Evolutionary conservation across 2,797 vertebrate species (phyloP), one percentile per base, ranked within the genome.

Genomic region (Cryptoprocta ferox): DNA sequence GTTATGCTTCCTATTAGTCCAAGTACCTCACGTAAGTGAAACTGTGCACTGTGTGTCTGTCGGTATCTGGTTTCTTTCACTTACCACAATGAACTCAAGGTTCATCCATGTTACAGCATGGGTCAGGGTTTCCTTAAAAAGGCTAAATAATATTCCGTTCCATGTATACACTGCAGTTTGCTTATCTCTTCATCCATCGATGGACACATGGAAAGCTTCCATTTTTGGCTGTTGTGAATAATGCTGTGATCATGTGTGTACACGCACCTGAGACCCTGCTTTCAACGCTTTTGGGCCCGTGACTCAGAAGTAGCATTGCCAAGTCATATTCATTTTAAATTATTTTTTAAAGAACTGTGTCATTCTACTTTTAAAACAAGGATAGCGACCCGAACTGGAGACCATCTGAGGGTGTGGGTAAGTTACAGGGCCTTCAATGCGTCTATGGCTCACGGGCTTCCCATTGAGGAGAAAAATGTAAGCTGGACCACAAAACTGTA

Each of bases 351-450:
- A 61, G 21, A 91, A 50, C 5, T 18, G 0, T 9, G 0, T 76
- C 14, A 2, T 85, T 96, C 68, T n/a, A 21, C 80, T 84, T 94
- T 81, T 32, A 81, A 81, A 93, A 39, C 19, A 59, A 37, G 4
- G 5, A 13, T 45, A n/a, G 79, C 4, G 6, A 45, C 50, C 19
- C 35, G 21, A 53, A 7, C 21, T 30, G 61, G 13, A 65, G 37
- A 50, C 12, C 4, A 2, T 42, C 39, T 50, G 24, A 81, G 78
- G 5, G 14, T 75, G 59, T 68, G 48, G 28, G 3, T 5, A 59
- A 45, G 61, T 12, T 5, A 2, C 28, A 3, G 3, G 42, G 21
- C 50, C n/a, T 59, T 24, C 1, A 0, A 9, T 13, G 12, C 21
- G 19, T 7, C 68, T n/a, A 63, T 8, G 26, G 82, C 14, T 79